Evolutionary conservation across 2,113 vertebrate species (phyloP).

Genomic region (Chlorocebus sabaeus): DNA sequence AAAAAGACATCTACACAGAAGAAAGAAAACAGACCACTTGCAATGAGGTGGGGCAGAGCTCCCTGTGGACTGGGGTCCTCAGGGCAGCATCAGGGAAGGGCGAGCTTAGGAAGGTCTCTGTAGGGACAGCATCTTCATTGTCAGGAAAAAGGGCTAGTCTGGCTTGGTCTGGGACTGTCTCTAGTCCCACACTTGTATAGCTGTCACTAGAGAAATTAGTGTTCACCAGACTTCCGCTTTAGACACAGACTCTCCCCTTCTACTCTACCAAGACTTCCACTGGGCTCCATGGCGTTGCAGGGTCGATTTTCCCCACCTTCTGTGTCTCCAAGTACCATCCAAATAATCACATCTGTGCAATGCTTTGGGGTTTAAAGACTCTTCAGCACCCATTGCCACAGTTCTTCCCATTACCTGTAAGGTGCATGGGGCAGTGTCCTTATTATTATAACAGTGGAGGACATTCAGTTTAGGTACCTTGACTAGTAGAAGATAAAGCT

Average conservation of each 20-base stretch:
- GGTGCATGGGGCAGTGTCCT: neutral
- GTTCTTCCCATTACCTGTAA: neutral
- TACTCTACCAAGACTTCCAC: neutral
- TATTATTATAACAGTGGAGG: neutral
- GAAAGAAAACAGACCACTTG: neutral
- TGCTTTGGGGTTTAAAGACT: neutral
- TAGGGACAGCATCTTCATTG: rapidly evolving
- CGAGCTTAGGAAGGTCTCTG: neutral
- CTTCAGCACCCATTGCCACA: neutral
- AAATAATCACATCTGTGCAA: neutral
- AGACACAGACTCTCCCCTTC: rapidly evolving
- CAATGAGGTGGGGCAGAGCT: neutral
- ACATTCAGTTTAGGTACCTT: neutral
- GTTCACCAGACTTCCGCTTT: neutral
- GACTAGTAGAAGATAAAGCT: neutral
- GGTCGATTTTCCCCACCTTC: neutral
- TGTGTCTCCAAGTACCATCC: neutral
- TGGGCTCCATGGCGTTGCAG: neutral
- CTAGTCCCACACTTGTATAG: neutral
- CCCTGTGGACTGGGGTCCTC: neutral
- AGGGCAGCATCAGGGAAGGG: neutral
- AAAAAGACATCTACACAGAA: neutral
- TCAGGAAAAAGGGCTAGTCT: neutral
- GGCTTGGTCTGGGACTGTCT: neutral
- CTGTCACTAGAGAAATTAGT: neutral